Percentiles rank a stretch among this genome's conserved stretches.
These are phyloP conservation scores for Ictalurus furcatus DNA, from an alignment of 2,113 vertebrate species.

Conservation along the genomic window DNA sequence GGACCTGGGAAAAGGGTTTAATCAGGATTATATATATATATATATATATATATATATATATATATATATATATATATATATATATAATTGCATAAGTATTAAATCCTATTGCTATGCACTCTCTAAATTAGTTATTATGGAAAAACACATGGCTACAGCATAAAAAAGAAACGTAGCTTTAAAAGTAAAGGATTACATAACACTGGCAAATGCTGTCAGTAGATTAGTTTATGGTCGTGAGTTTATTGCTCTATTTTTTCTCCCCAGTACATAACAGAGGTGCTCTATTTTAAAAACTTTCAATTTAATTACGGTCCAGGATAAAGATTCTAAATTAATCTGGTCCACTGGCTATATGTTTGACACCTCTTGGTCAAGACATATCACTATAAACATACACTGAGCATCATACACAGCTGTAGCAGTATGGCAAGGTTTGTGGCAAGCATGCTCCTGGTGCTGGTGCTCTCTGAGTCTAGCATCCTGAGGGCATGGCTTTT, in stretches of 20 bases:
- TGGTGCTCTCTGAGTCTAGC: slow-evolving; percentile 18
- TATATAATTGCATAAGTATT: background rate
- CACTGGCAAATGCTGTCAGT: background rate
- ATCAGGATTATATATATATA: background rate
- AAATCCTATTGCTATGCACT: background rate
- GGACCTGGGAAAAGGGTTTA: background rate
- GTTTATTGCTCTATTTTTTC: background rate
- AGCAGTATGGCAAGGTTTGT: slow-evolving; percentile 13
- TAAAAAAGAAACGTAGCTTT: background rate
- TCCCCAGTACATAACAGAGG: background rate
- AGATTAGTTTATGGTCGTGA: background rate
- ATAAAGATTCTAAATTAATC: background rate
- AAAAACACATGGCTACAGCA: background rate
- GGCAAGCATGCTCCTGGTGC: slow-evolving; percentile 15
- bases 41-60: too few relatives aligned
- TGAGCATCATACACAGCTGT: background rate
- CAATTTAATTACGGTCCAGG: background rate
- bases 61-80: too few relatives aligned
- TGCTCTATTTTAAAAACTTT: background rate
- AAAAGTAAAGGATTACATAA: background rate
- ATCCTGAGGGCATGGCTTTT: slow-evolving; percentile 46
- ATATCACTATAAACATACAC: background rate
- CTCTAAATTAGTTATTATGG: background rate
- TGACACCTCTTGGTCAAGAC: too few relatives aligned
- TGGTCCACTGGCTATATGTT: background rate